phyloP scores from a whole-genome alignment of 2,888 invertebrate genomes.

The Leucoma salicis region DNA sequence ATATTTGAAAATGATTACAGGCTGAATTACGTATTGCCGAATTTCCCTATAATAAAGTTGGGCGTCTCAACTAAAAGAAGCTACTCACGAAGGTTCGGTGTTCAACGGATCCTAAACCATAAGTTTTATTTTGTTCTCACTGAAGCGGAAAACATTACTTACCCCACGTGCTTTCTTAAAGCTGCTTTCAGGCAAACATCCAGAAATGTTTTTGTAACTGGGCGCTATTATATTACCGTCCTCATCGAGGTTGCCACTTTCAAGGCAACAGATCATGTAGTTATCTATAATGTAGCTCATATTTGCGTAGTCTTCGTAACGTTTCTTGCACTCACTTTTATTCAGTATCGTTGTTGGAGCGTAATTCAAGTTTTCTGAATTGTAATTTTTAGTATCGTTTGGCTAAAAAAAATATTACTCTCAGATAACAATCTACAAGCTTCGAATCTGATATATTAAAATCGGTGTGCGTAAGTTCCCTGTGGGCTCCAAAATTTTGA shows the following conservation, averaged over 20 bases:
- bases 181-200: background rate
- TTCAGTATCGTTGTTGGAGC: slow-evolving; percentile 30
- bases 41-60: no score
- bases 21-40: no score
- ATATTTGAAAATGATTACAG: no score
- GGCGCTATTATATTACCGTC: slow-evolving; percentile 3
- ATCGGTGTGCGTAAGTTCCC: no score
- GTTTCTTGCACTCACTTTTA: slow-evolving; percentile 33
- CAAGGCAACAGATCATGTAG: slow-evolving; percentile 47
- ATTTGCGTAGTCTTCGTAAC: slow-evolving; percentile 20
- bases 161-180: background rate
- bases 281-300: slow-evolving; percentile 34
- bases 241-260: slow-evolving; percentile 31
- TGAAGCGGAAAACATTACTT: background rate
- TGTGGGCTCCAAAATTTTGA: no score
- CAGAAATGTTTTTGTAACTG: slow-evolving; percentile 1
- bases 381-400: slow-evolving; percentile 27
- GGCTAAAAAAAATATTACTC: slow-evolving; percentile 35
- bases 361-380: slow-evolving; percentile 29
- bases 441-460: no score
- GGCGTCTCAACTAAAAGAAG: no score
- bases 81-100: no score
- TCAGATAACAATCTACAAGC: no score
- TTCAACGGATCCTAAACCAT: no score
- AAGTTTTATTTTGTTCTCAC: background rate